Evolutionary conservation across 2,113 vertebrate species (phyloP).

Genomic region (Mystacornis crossleyi): DNA sequence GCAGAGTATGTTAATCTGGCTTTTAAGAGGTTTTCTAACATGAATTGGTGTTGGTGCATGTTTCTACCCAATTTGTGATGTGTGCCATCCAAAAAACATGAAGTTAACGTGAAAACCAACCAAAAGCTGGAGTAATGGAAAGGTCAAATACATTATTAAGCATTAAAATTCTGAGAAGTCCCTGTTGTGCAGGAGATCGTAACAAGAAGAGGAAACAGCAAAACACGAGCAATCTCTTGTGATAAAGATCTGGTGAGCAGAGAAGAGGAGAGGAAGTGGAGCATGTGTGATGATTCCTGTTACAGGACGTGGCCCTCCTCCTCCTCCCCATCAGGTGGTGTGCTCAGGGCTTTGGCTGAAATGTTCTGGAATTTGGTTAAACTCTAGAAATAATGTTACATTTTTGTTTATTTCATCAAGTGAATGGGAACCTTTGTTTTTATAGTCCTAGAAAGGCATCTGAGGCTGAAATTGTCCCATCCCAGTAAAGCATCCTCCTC

Average conservation of each 20-base stretch:
- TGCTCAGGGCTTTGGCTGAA: conserved; percentile 21
- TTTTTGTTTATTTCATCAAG: not conserved
- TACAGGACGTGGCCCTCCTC: conserved; percentile 39
- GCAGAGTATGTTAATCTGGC: not conserved
- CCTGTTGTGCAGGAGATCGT: conserved; percentile 59
- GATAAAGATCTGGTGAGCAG: conserved; percentile 73
- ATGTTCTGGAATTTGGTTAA: not conserved
- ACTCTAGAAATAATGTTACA: not conserved
- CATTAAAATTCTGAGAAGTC: conserved; percentile 69
- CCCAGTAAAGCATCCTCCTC: not conserved
- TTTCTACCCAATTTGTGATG: not conserved
- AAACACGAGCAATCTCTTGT: conserved; percentile 44
- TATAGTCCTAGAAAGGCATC: not conserved
- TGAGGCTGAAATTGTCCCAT: not conserved
- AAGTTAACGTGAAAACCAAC: not conserved
- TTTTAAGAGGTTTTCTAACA: not conserved
- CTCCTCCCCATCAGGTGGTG: not conserved
- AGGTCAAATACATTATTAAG: conserved; percentile 61
- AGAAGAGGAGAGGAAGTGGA: conserved; percentile 70
- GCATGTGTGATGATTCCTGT: conserved; percentile 60
- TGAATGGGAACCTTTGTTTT: accelerated
- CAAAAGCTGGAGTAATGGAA: conserved; percentile 35
- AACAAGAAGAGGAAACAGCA: conserved; percentile 73
- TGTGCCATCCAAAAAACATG: not conserved
- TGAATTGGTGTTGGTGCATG: not conserved